Percentiles rank a stretch among this genome's conserved stretches.
phyloP scores from a whole-genome alignment of 2,797 vertebrate genomes.

The Manis crassicaudata region DNA sequence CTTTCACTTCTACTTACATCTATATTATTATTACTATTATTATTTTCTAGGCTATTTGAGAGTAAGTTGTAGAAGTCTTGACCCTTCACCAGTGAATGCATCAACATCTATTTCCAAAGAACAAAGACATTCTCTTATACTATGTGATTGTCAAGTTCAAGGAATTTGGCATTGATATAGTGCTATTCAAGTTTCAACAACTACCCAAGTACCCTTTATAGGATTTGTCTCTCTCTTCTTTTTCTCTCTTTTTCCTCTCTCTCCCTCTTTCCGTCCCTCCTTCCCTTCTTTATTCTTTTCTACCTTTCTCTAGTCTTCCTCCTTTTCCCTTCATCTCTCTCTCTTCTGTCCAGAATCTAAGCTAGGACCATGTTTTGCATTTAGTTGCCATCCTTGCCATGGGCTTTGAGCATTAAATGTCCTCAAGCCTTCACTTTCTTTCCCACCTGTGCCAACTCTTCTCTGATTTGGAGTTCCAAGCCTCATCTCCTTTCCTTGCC shows the following conservation, averaged over 20 bases:
- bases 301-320: neutral
- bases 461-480: neutral
- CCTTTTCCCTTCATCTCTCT: neutral
- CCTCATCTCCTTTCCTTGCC: neutral
- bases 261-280: fast-evolving
- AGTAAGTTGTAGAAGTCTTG: neutral
- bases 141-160: neutral
- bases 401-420: neutral
- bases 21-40: neutral
- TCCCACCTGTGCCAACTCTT: neutral
- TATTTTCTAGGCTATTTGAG: neutral
- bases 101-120: neutral
- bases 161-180: neutral
- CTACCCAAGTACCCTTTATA: neutral
- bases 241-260: neutral
- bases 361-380: neutral
- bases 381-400: neutral
- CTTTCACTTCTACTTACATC: neutral
- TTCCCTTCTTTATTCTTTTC: neutral
- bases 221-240: neutral
- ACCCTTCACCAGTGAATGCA: neutral
- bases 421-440: neutral
- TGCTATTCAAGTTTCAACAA: neutral
- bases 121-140: neutral
- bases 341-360: neutral